Percentiles rank a stretch among this genome's conserved stretches.
These are phyloP conservation scores for Drosophila helvetica DNA, from an alignment of 2,888 invertebrate species.

Conservation along the genomic window DNA sequence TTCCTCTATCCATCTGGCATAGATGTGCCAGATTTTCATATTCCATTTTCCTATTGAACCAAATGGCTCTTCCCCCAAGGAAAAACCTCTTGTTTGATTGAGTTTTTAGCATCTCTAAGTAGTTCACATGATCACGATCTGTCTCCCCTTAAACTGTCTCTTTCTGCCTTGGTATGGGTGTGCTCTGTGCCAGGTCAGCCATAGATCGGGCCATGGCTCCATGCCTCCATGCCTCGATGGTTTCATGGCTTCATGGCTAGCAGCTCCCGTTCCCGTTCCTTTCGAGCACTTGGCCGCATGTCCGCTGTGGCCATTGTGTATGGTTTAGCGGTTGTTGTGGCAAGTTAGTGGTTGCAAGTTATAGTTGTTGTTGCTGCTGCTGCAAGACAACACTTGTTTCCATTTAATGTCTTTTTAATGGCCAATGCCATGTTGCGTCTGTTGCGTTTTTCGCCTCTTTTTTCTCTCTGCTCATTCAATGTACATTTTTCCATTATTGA, in stretches of 20 bases:
- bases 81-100: neutral
- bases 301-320: conserved; percentile 21
- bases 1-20: no score
- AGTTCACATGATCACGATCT: conserved; percentile 23
- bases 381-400: conserved; percentile 47
- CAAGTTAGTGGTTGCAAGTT: conserved; percentile 2
- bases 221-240: conserved; percentile 28
- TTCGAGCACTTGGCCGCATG: no score
- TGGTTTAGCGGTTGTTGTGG: conserved; percentile 13
- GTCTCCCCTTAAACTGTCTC: neutral
- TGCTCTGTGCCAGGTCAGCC: neutral
- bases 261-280: neutral
- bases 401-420: conserved; percentile 70
- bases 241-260: conserved; percentile 7
- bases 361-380: conserved; percentile 20
- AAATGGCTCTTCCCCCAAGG: neutral
- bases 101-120: conserved; percentile 4
- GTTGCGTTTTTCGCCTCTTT: conserved; percentile 10
- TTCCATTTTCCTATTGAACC: neutral
- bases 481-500: conserved; percentile 13
- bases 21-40: no score
- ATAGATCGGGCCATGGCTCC: conserved; percentile 19
- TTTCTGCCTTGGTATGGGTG: neutral
- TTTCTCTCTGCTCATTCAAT: conserved; percentile 1
- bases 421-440: conserved; percentile 29